These are phyloP conservation scores for Madoqua kirkii DNA, from an alignment of 2,113 vertebrate species.

Conservation along the genomic window DNA sequence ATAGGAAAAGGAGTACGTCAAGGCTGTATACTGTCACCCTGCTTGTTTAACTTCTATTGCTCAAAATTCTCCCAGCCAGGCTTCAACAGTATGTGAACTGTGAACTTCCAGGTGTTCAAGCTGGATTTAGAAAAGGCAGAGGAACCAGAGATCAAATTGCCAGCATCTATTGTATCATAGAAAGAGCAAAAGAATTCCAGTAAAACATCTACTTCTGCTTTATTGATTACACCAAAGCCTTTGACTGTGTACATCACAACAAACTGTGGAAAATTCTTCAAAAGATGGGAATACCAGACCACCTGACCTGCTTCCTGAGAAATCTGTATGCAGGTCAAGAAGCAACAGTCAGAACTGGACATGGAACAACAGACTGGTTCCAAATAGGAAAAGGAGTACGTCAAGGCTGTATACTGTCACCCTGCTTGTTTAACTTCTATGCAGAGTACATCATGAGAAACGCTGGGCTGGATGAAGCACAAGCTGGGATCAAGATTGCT, in stretches of 20 bases:
- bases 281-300: neutral
- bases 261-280: neutral
- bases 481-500: neutral
- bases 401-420: neutral
- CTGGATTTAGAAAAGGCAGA: neutral
- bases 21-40: neutral
- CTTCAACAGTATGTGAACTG: neutral
- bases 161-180: neutral
- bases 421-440: neutral
- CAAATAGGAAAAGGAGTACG: neutral
- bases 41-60: neutral
- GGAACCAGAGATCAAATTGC: neutral
- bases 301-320: neutral
- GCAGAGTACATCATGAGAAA: neutral
- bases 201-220: neutral
- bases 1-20: neutral
- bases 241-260: neutral
- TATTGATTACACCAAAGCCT: neutral
- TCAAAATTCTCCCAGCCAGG: neutral
- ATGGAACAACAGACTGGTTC: neutral
- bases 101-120: neutral
- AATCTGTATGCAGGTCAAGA: neutral
- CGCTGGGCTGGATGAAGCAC: fast-evolving
- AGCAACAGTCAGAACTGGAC: neutral
- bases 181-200: neutral